Evolutionary conservation across 1,140 invertebrate genomes (phyloP), one percentile per base, ranked within the genome.

Genomic region (Rhyacophila brunnea): DNA sequence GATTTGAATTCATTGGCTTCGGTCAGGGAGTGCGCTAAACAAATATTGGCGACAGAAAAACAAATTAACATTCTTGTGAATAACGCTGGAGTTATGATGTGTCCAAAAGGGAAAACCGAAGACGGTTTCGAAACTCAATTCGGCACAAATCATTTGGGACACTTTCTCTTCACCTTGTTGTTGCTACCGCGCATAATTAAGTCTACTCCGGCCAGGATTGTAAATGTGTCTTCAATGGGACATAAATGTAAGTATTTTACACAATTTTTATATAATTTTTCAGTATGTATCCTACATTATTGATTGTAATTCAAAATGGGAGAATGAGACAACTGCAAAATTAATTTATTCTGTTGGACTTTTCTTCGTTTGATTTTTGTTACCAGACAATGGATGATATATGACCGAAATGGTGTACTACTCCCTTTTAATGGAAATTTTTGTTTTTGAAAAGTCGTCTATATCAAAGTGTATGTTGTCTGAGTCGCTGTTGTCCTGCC

Each of bases 41-140:
- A 40, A n/a, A 15, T 93, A 1, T 67, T 81, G 10, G 70, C 81
- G 4, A 81, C 73, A 0, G 83, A 87, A 70, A 49, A 79, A 34
- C 74, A 82, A 65, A 84, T 91, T 35, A 81, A 91, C 67, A 73
- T 91, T 36, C 74, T 95, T 1, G 83, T 93, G 11, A 92, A 92
- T 62, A 94, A 93, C 77, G 91, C 91, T 47, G 91, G 85, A 2
- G 80, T 92, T 0, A 90, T 88, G 84, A 80, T 83, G 75, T 85
- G 82, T 57, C 89, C 87, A 0, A 75, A 82, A 50, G 72, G 73
- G 13, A 67, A 71, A 40, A 94, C 91, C 1, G 74, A 82, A 65
- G 92, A 95, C 75, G 90, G 89, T 0, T 90, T 90, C 75, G 93
- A 95, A 75, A 85, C 86, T 43, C 87, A 91, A 71, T 85, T 91